Conservation (phyloP, 2,113 vertebrate genomes). For the Benitochromis conjunctus region DNA sequence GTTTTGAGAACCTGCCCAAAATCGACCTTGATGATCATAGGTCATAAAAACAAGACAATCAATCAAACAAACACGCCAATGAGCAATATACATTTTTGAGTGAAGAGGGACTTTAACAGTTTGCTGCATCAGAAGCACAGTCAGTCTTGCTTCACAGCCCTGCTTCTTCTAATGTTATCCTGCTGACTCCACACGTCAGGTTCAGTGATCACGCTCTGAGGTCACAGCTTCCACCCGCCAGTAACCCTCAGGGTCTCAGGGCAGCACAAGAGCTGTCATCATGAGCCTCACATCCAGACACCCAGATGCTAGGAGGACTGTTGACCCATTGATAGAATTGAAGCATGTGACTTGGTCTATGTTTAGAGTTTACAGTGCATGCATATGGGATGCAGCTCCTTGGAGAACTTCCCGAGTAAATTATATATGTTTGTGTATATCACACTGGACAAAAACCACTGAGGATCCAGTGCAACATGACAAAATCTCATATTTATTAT, state of each 20-base stretch:
- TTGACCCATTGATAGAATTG: not conserved
- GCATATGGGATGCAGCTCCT: not conserved
- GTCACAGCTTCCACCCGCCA: conserved; percentile 40
- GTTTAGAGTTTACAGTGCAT: not conserved
- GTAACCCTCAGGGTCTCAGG: conserved; percentile 24
- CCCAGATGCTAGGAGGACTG: not conserved
- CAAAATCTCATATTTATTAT: not conserved
- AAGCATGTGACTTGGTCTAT: not conserved
- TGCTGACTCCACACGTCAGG: conserved; percentile 42
- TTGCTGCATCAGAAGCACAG: not conserved
- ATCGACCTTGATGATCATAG: not conserved
- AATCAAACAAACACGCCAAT: not conserved
- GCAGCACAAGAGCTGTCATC: conserved; percentile 44
- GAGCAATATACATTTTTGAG: not conserved
- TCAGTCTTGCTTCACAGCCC: conserved; percentile 5
- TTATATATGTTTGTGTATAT: not conserved
- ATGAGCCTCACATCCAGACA: conserved; percentile 18
- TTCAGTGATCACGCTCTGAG: conserved; percentile 52
- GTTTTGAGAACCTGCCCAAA: not conserved
- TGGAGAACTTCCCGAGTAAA: not conserved
- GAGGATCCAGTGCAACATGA: not conserved
- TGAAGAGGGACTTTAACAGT: not conserved
- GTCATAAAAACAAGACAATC: not conserved
- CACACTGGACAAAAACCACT: not conserved
- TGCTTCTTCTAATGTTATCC: conserved; percentile 17